phyloP scores from a whole-genome alignment of 2,888 invertebrate genomes.

The Heliconius ethilla region DNA sequence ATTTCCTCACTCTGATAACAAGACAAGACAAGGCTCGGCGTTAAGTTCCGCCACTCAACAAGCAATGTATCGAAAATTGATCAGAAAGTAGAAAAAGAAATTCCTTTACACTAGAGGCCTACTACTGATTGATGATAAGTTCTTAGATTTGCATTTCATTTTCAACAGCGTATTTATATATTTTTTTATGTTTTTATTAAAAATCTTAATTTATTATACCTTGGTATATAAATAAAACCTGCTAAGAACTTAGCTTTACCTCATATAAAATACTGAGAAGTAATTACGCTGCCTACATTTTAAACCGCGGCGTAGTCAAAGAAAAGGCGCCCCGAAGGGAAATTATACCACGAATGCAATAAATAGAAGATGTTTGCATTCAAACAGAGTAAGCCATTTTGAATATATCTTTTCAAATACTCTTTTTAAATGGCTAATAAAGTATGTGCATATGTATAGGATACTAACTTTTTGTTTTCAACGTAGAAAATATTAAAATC shows the following conservation, averaged over 20 bases:
- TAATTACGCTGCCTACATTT: constrained; percentile 27
- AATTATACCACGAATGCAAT: constrained; percentile 50
- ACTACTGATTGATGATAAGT: too few species aligned
- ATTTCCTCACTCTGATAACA: too few species aligned
- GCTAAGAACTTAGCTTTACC: background rate
- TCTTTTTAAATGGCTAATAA: constrained; percentile 20
- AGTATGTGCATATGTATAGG: constrained; percentile 3
- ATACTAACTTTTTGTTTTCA: background rate
- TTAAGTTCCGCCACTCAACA: too few species aligned
- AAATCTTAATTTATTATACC: background rate
- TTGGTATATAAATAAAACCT: background rate
- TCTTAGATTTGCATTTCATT: background rate
- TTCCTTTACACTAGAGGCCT: too few species aligned
- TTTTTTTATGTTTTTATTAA: background rate
- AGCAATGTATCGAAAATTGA: too few species aligned
- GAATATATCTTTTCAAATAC: constrained; percentile 24
- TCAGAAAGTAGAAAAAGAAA: too few species aligned
- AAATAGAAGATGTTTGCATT: constrained; percentile 48
- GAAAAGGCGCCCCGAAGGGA: constrained; percentile 48
- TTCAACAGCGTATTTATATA: background rate
- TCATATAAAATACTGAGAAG: constrained; percentile 18
- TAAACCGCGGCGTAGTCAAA: constrained; percentile 38
- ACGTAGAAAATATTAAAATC: background rate
- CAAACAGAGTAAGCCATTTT: constrained; percentile 28
- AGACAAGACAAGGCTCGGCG: too few species aligned